Evolutionary conservation across 2,888 invertebrate species (phyloP), one percentile per base, ranked within the genome.

Genomic region (Synergus japonicus): DNA sequence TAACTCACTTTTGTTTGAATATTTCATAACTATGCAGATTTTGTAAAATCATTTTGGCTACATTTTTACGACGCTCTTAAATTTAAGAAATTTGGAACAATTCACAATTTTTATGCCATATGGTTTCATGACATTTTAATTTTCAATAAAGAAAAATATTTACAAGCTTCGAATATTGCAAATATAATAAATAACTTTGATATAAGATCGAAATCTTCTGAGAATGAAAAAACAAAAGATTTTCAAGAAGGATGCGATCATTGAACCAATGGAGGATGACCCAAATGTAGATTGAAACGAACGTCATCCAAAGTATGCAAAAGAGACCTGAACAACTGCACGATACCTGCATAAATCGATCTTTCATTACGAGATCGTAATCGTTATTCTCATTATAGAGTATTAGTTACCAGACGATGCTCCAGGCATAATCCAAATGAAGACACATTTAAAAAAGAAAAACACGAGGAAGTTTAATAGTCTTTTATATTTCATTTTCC

Each of bases 261-360:
- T 18, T 60, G 22, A 60, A 60, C 22, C 22, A 60, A 4, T 49
- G 78, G 78, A 60, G 63, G 12, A 60, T 78, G 83, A 84, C 80
- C 84, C 64, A 79, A 78, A 82, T 79, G 77, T 78, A 79, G 80
- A 84, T 81, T 54, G 12, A 54, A 13, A 4, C 77, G 29, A 44
- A 58, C 64, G 67, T 76, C 80, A 81, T 83, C 60, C 76, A 65
- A 79, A 78, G 73, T 78, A 64, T 76, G 49, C 43, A 41, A 79
- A 81, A 49, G 63, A 76, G 76, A 64, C 64, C 64, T 80, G 82
- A 83, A 69, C 84, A 80, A 79, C 64, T 78, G 79, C 78, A 76
- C 73, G 78, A 80, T 64, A 63, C 69, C 77, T 58, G 80, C 73
- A 78, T 79, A 79, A 84, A 82, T 83, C 79, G 65, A 49, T 22